phyloP scores from a whole-genome alignment of 2,888 invertebrate genomes.

The Lepidochitona cinerea region DNA sequence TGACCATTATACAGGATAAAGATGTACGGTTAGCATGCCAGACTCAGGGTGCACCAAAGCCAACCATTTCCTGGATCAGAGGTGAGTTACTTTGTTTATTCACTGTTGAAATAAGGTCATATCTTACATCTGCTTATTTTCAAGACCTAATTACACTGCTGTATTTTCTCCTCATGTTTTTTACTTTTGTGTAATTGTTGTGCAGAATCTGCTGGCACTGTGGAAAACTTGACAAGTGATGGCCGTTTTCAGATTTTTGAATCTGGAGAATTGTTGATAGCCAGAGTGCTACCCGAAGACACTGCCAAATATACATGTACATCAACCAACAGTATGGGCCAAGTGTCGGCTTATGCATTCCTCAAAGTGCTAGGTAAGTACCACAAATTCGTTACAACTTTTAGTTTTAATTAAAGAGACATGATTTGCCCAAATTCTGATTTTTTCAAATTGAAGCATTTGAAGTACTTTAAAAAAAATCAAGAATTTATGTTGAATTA shows the following conservation, averaged over 20 bases:
- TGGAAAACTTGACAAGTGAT: conserved; percentile 67
- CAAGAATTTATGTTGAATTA: too few relatives aligned
- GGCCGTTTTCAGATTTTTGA: conserved; percentile 89
- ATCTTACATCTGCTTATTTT: not conserved
- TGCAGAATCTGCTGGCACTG: conserved; percentile 24
- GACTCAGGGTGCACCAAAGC: conserved; percentile 91
- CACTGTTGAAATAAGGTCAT: not conserved
- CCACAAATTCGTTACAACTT: too few relatives aligned
- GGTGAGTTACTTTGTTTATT: too few relatives aligned
- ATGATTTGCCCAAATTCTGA: too few relatives aligned
- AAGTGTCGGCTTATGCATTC: conserved; percentile 85
- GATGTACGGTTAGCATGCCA: conserved; percentile 92
- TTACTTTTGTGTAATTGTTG: not conserved
- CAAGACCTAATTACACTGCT: not conserved
- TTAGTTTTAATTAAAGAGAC: too few relatives aligned
- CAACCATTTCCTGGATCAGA: conserved; percentile 93
- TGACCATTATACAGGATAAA: conserved; percentile 92
- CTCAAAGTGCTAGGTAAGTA: conserved; percentile 77
- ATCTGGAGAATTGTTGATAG: conserved; percentile 89
- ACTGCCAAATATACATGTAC: conserved; percentile 92
- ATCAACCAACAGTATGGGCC: conserved; percentile 91
- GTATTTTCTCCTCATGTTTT: not conserved
- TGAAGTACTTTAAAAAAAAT: too few relatives aligned
- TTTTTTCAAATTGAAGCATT: too few relatives aligned
- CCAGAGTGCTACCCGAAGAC: conserved; percentile 86